Percentiles rank a stretch among this genome's conserved stretches.
Evolutionary conservation across 2,888 invertebrate genomes (phyloP).

Genomic region (Drosophila limbata): DNA sequence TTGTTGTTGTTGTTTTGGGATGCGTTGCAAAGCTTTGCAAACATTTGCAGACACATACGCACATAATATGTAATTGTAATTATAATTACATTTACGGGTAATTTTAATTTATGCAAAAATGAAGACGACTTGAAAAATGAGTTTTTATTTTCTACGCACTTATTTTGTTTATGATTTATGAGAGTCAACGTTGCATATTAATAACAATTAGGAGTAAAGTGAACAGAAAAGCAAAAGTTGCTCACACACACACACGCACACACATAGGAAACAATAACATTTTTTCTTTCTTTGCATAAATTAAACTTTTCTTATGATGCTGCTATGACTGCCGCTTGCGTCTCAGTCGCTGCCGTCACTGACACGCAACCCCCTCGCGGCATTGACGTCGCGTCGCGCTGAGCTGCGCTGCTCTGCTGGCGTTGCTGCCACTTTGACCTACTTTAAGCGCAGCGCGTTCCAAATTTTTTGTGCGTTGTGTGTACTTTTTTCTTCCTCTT

Average conservation of each 20-base stretch:
- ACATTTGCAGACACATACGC: conserved; percentile 44
- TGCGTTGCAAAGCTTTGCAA: conserved; percentile 58
- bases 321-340: conserved; percentile 13
- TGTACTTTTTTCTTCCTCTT: conserved; percentile 47
- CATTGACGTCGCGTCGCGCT: conserved; percentile 22
- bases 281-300: conserved; percentile 71
- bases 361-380: conserved; percentile 69
- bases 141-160: conserved; percentile 67
- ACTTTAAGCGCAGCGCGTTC: conserved; percentile 78
- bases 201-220: conserved; percentile 68
- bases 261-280: conserved; percentile 33
- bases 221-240: conserved; percentile 71
- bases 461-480: conserved; percentile 71
- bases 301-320: conserved; percentile 61
- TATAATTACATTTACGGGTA: conserved; percentile 48
- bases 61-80: conserved; percentile 25
- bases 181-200: conserved; percentile 74
- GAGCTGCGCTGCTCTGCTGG: conserved; percentile 40
- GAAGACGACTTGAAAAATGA: conserved; percentile 30
- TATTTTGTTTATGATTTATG: conserved; percentile 69
- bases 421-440: conserved; percentile 76
- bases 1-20: conserved; percentile 14
- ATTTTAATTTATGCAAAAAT: conserved; percentile 68
- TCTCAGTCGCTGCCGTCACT: conserved; percentile 22
- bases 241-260: conserved; percentile 30